A percentile compares a stretch with the other conserved stretches of the same genome.
Conservation (phyloP, 2,113 vertebrate species). For the Albula glossodonta region DNA sequence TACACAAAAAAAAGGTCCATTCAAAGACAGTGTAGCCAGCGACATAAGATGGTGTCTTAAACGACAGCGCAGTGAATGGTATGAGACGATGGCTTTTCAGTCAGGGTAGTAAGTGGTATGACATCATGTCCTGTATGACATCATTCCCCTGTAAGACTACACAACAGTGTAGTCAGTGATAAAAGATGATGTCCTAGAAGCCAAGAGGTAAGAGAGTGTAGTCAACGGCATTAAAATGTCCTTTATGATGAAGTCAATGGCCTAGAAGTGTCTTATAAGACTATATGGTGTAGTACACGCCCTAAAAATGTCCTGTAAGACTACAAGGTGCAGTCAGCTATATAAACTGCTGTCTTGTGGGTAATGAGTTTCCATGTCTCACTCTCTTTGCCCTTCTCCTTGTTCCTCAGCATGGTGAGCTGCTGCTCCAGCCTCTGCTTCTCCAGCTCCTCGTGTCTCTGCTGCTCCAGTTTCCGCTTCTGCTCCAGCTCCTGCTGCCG, state of each 20-base stretch:
- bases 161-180: neutral
- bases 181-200: neutral
- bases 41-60: neutral
- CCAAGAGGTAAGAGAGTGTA: neutral
- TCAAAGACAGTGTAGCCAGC: neutral
- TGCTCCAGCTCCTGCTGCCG: slow-evolving; percentile 81
- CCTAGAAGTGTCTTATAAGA: neutral
- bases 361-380: slow-evolving; percentile 37
- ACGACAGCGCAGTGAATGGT: neutral
- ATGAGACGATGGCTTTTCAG: neutral
- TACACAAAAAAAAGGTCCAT: no score
- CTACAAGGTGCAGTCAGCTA: neutral
- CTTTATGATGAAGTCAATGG: neutral
- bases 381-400: slow-evolving; percentile 84
- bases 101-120: no score
- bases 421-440: slow-evolving; percentile 82
- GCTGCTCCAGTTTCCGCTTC: slow-evolving; percentile 77
- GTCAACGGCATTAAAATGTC: neutral
- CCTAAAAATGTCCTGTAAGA: neutral
- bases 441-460: slow-evolving; percentile 79
- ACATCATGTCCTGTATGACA: no score
- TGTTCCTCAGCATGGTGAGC: slow-evolving; percentile 75
- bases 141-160: no score
- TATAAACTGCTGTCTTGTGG: no score
- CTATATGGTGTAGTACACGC: neutral